Conservation (phyloP, 1,140 invertebrate genomes). For the Caerostris darwini region DNA sequence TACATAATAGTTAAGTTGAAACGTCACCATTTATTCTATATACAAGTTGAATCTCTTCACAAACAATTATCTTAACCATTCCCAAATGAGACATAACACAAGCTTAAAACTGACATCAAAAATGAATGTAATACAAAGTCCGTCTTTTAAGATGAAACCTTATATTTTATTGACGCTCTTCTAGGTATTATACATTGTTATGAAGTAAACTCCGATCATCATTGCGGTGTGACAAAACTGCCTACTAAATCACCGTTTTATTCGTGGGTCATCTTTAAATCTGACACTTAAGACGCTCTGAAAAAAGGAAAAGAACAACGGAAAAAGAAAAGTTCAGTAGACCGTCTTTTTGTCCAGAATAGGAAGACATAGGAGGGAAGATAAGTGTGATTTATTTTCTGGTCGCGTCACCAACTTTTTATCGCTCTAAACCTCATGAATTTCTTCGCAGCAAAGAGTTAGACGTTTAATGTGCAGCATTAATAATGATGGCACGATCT, state of each 20-base stretch:
- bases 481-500: conserved; percentile 44
- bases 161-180: not conserved
- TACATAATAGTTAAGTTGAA: too few species aligned
- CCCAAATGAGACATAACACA: too few species aligned
- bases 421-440: conserved; percentile 70
- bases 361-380: conserved; percentile 43
- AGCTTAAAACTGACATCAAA: too few species aligned
- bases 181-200: not conserved
- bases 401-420: conserved; percentile 65
- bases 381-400: conserved; percentile 67
- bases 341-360: conserved; percentile 41
- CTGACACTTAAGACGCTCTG: conserved; percentile 6
- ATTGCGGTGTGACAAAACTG: not conserved
- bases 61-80: too few species aligned
- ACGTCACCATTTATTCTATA: too few species aligned
- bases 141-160: not conserved
- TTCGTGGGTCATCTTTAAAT: conserved; percentile 35
- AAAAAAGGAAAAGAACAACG: not conserved
- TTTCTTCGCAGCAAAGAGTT: conserved; percentile 36
- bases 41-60: too few species aligned
- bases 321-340: conserved; percentile 1
- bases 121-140: too few species aligned
- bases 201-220: conserved; percentile 6
- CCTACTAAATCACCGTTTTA: conserved; percentile 18
- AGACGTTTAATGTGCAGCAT: conserved; percentile 50